A percentile compares a stretch with the other conserved stretches of the same genome.
Evolutionary conservation across 2,797 vertebrate genomes (phyloP).

Genomic region (Sebastes flavidus): DNA sequence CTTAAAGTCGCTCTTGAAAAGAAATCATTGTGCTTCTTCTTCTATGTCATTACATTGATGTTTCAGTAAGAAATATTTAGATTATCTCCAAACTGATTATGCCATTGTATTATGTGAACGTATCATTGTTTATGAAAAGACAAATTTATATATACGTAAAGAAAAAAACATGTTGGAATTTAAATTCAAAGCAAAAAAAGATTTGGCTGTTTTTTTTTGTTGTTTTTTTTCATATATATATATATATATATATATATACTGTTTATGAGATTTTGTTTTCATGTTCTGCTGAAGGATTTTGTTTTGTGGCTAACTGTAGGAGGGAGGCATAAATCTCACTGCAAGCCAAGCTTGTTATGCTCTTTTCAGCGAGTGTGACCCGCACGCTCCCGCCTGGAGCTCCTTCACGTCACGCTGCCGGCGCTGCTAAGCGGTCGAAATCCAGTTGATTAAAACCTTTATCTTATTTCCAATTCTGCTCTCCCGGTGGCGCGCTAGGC

Average conservation of each 20-base stretch:
- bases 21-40: conserved; percentile 57
- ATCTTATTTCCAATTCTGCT: conserved; percentile 52
- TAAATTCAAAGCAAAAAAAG: conserved; percentile 53
- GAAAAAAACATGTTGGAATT: conserved; percentile 58
- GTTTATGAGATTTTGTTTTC: conserved; percentile 61
- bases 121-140: conserved; percentile 72
- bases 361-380: conserved; percentile 40
- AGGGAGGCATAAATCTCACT: conserved; percentile 22
- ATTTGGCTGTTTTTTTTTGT: conserved; percentile 44
- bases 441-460: conserved; percentile 58
- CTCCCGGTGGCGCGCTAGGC: conserved; percentile 17
- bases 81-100: conserved; percentile 57
- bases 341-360: conserved; percentile 42
- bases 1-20: conserved; percentile 52
- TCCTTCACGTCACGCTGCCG: conserved; percentile 40
- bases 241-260: conserved; percentile 28
- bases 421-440: conserved; percentile 18
- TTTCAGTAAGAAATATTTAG: conserved; percentile 60
- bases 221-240: neutral
- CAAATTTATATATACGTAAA: conserved; percentile 70
- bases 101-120: conserved; percentile 72
- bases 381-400: conserved; percentile 43
- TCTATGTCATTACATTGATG: conserved; percentile 45
- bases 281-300: conserved; percentile 67
- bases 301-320: conserved; percentile 8